Evolutionary conservation across 2,888 invertebrate species (phyloP), one percentile per base, ranked within the genome.

Genomic region (Tortricodes alternella): DNA sequence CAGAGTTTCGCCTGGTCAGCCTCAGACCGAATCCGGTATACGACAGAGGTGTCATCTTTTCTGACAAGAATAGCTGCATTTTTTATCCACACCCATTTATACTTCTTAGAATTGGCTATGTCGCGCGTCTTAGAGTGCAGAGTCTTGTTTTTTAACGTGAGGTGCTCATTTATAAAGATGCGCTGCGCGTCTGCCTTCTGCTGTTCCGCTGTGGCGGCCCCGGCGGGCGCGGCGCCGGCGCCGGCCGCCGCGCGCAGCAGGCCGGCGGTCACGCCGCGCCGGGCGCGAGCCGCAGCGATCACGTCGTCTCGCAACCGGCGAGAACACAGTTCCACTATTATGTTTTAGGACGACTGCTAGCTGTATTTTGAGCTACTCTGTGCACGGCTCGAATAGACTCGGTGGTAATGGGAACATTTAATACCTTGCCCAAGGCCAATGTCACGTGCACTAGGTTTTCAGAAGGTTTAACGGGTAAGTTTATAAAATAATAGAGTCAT

Each of bases 251-350:
- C 18, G n/a, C 18, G 11, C n/a, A 38, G 38, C 38, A 19, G 38
- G 21, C 38, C 38, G 38, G 38, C 38, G n/a, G 19, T 38, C n/a
- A 38, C 5, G n/a, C 38, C 38, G 19, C 38, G 38, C 11, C 38
- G 38, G n/a, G 21, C 38, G 18, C 38, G 38, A 16, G 35, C 38
- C n/a, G 38, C 38, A 9, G 38, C 38, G 8, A 38, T 38, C 11
- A 38, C n/a, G n/a, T 38, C 38, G 6, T 38, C 38, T 19, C 38
- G 15, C 9, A 38, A 19, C 21, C 21, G 21, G 1, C 21, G 38
- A 6, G 21, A 38, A 11, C 38, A 13, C 13, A 34, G 13, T 13
- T 34, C 34, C 13, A 34, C 11, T 1, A 34, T 34, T 11, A 34
- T 34, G 15, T 34, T 34, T 34, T 34, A 23, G 6, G 23, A 8